A percentile compares a stretch with the other conserved stretches of the same genome.
Conservation (phyloP, 1,140 invertebrate species). For the Rhynchophorus ferrugineus region DNA sequence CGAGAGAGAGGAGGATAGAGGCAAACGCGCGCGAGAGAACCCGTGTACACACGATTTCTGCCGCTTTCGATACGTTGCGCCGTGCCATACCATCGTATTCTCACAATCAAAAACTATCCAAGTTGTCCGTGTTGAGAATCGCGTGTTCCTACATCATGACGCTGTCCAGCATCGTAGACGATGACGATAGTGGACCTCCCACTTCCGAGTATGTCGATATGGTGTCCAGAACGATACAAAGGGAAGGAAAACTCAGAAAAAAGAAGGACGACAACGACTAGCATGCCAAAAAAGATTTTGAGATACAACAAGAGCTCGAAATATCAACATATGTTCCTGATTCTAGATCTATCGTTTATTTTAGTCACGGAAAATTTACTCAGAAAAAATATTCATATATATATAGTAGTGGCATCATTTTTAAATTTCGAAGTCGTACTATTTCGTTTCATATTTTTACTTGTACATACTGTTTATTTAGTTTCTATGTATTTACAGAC, state of each 20-base stretch:
- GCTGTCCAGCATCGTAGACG: constrained; percentile 51
- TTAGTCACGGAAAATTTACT: not conserved
- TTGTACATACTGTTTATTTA: not conserved
- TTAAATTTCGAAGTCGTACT: too few relatives aligned
- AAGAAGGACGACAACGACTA: constrained; percentile 63
- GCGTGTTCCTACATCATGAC: constrained; percentile 87
- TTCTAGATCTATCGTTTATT: constrained; percentile 1
- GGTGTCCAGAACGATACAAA: constrained; percentile 82
- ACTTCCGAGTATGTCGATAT: constrained; percentile 74
- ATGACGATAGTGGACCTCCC: constrained; percentile 45
- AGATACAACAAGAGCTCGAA: not conserved
- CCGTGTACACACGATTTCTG: constrained; percentile 89
- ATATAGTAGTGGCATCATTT: not conserved
- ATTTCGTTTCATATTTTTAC: not conserved
- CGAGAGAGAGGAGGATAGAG: constrained; percentile 81
- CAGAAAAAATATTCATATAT: not conserved
- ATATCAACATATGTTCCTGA: constrained; percentile 10
- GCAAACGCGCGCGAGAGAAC: constrained; percentile 89
- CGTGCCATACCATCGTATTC: constrained; percentile 81
- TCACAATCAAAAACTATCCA: constrained; percentile 87
- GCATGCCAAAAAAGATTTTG: not conserved
- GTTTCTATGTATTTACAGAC: not conserved
- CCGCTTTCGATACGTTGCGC: constrained; percentile 84
- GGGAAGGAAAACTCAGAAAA: constrained; percentile 81
- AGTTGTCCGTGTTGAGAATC: constrained; percentile 83